These are phyloP conservation scores for Oceanodroma leucorhoa DNA, from an alignment of 2,797 vertebrate species.

Conservation along the genomic window DNA sequence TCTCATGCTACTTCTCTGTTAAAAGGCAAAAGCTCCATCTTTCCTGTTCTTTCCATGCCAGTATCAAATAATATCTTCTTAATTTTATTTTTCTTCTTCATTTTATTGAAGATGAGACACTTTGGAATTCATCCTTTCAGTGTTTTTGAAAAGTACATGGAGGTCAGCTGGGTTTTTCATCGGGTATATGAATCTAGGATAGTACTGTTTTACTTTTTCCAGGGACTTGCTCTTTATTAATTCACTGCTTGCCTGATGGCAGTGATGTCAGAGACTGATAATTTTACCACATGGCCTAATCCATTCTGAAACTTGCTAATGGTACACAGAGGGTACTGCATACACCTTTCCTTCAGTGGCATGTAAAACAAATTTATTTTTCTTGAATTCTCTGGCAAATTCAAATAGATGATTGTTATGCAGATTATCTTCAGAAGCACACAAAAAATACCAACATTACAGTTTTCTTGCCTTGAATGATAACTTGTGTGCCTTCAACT, in stretches of 20 bases:
- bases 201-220: background rate
- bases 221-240: background rate
- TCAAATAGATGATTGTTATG: background rate
- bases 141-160: background rate
- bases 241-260: background rate
- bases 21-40: background rate
- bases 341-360: background rate
- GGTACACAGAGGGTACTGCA: background rate
- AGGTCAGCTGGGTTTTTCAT: background rate
- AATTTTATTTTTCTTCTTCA: background rate
- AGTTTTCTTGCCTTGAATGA: background rate
- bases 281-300: background rate
- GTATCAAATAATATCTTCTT: background rate
- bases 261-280: background rate
- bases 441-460: background rate
- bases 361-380: background rate
- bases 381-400: background rate
- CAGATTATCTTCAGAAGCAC: background rate
- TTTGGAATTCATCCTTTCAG: background rate
- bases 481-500: background rate
- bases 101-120: background rate
- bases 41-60: background rate
- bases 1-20: background rate
- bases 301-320: background rate
- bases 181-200: background rate